Percentiles rank a stretch among this genome's conserved stretches.
These are phyloP conservation scores for Drosophila jambulina DNA, from an alignment of 1,140 invertebrate species.

Conservation along the genomic window DNA sequence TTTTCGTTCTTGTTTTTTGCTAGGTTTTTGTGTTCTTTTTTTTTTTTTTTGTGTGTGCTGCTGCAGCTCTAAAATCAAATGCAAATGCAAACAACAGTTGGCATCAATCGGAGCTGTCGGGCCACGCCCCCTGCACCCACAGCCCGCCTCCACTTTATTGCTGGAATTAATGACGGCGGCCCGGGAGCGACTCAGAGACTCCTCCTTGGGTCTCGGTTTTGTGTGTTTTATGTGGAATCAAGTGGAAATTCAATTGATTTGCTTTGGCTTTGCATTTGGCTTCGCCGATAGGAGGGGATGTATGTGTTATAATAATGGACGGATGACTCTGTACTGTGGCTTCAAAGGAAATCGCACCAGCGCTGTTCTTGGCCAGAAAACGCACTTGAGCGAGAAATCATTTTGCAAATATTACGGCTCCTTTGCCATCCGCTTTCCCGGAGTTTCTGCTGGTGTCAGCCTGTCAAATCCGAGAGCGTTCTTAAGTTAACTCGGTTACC, in stretches of 20 bases:
- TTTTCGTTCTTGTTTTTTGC: constrained; percentile 5
- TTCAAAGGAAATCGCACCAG: constrained; percentile 55
- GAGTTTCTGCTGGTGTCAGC: constrained; percentile 58
- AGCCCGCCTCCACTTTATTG: constrained; percentile 56
- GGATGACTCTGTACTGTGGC: constrained; percentile 44
- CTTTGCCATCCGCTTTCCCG: neutral
- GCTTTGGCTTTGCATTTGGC: constrained; percentile 65
- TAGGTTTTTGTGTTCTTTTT: constrained; percentile 3
- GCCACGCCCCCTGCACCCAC: constrained; percentile 12
- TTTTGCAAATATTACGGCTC: constrained; percentile 65
- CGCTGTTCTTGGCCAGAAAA: constrained; percentile 46
- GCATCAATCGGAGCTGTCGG: constrained; percentile 74
- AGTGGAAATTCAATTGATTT: constrained; percentile 83
- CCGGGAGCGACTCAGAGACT: constrained; percentile 20
- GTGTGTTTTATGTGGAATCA: constrained; percentile 78
- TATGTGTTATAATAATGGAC: constrained; percentile 61
- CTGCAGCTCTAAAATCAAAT: constrained; percentile 73
- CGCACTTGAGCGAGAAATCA: constrained; percentile 58
- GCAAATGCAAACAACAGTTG: constrained; percentile 82
- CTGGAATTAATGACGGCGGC: constrained; percentile 75
- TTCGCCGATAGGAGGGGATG: constrained; percentile 3
- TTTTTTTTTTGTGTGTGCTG: constrained; percentile 20
- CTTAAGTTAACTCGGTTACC: constrained; percentile 27
- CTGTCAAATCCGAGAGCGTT: constrained; percentile 32
- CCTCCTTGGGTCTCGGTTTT: constrained; percentile 32